Evolutionary conservation across 2,113 vertebrate species (phyloP).

Genomic region (Saccopteryx bilineata): DNA sequence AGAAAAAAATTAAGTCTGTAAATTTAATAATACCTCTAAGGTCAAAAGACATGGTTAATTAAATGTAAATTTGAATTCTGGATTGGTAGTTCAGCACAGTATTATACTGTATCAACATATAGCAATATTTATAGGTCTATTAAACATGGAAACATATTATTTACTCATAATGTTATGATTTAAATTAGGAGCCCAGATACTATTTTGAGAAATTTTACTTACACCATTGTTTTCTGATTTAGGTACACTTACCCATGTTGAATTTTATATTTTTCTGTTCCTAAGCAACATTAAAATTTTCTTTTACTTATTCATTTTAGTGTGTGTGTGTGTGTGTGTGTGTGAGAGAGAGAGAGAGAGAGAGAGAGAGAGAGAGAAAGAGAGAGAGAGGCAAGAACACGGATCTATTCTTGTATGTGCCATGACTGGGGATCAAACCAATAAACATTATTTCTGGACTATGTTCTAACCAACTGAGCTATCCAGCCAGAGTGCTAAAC

Average conservation of each 20-base stretch:
- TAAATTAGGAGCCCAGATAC: neutral
- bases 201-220: neutral
- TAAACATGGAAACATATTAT: neutral
- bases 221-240: neutral
- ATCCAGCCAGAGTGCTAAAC: too few relatives aligned
- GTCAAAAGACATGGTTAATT: slow-evolving; percentile 28
- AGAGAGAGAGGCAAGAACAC: too few relatives aligned
- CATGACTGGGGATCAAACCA: too few relatives aligned
- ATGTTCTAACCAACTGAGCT: too few relatives aligned
- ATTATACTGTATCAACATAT: neutral
- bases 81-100: neutral
- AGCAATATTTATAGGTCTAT: neutral
- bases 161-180: neutral
- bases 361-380: too few relatives aligned
- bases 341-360: too few relatives aligned
- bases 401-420: too few relatives aligned
- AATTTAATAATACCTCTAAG: slow-evolving; percentile 40
- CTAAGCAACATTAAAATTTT: neutral
- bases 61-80: slow-evolving; percentile 47
- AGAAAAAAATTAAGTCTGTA: slow-evolving; percentile 48
- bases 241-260: neutral
- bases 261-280: slow-evolving; percentile 8
- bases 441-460: too few relatives aligned
- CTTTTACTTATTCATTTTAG: too few relatives aligned
- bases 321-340: too few relatives aligned